phyloP scores from a whole-genome alignment of 2,113 vertebrate genomes.

The Vulpes lagopus region DNA sequence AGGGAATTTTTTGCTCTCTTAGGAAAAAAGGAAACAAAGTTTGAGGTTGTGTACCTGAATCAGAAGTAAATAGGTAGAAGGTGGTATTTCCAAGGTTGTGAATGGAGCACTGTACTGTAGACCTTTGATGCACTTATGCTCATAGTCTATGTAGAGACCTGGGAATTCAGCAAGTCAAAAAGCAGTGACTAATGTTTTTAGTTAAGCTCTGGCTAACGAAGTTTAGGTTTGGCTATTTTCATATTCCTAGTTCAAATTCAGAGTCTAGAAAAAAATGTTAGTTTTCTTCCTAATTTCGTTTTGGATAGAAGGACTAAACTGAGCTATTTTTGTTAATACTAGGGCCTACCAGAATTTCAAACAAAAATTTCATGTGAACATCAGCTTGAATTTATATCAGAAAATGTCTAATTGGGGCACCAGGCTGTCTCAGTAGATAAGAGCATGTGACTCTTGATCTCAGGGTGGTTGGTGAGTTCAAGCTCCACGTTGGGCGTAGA shows the following conservation, averaged over 20 bases:
- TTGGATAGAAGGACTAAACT: slow-evolving; percentile 41
- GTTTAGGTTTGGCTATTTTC: slow-evolving; percentile 48
- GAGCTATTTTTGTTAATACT: slow-evolving; percentile 46
- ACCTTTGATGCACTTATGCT: not conserved
- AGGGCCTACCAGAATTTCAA: not conserved
- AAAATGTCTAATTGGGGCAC: slow-evolving; percentile 24
- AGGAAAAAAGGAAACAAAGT: slow-evolving; percentile 31
- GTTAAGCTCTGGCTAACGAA: slow-evolving; percentile 40
- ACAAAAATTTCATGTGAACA: slow-evolving; percentile 24
- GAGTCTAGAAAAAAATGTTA: not conserved
- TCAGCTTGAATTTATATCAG: not conserved
- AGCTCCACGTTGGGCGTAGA: not conserved
- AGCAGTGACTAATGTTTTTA: not conserved
- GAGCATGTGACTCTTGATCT: not conserved
- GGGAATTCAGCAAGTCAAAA: slow-evolving; percentile 4
- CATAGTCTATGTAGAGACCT: not conserved
- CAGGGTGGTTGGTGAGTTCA: not conserved
- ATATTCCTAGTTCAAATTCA: slow-evolving; percentile 47
- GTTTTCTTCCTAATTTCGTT: slow-evolving; percentile 24
- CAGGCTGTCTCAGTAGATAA: not conserved
- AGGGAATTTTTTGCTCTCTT: not conserved
- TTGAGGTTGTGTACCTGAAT: slow-evolving; percentile 4
- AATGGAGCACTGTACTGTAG: not conserved
- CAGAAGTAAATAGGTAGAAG: not conserved
- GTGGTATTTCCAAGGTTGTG: not conserved